Conservation (phyloP, 2,113 vertebrate species). For the Callospermophilus lateralis region DNA sequence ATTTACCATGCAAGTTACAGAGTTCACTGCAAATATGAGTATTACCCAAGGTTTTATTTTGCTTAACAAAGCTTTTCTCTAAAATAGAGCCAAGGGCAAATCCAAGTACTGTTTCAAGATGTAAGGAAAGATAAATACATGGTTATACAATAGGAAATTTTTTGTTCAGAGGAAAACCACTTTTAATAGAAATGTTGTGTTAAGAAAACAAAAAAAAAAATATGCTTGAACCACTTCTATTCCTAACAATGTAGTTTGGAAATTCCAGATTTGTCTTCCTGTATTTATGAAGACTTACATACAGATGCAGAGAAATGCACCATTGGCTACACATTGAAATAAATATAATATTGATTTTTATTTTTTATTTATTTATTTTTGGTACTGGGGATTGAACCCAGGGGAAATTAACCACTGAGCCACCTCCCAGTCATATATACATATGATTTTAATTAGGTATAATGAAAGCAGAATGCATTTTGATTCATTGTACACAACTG, state of each 20-base stretch:
- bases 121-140: conserved; percentile 75
- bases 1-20: conserved; percentile 36
- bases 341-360: not conserved
- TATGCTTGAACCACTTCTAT: conserved; percentile 2
- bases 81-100: conserved; percentile 71
- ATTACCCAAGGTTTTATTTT: conserved; percentile 70
- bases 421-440: too few relatives aligned
- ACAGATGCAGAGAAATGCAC: conserved; percentile 17
- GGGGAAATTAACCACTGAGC: too few relatives aligned
- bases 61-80: conserved; percentile 66
- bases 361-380: too few relatives aligned
- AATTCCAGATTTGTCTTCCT: not conserved
- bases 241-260: conserved; percentile 38
- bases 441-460: too few relatives aligned
- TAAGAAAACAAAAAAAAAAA: conserved; percentile 47
- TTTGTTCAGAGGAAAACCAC: conserved; percentile 30
- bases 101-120: conserved; percentile 63
- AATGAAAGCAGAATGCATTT: too few relatives aligned
- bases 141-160: not conserved
- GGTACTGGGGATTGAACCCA: too few relatives aligned
- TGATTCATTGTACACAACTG: too few relatives aligned
- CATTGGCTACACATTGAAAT: not conserved
- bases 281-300: not conserved
- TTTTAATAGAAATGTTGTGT: conserved; percentile 26
- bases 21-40: conserved; percentile 38